These are phyloP conservation scores for Creontiades dilutus DNA, from an alignment of 2,888 invertebrate species.

Conservation along the genomic window DNA sequence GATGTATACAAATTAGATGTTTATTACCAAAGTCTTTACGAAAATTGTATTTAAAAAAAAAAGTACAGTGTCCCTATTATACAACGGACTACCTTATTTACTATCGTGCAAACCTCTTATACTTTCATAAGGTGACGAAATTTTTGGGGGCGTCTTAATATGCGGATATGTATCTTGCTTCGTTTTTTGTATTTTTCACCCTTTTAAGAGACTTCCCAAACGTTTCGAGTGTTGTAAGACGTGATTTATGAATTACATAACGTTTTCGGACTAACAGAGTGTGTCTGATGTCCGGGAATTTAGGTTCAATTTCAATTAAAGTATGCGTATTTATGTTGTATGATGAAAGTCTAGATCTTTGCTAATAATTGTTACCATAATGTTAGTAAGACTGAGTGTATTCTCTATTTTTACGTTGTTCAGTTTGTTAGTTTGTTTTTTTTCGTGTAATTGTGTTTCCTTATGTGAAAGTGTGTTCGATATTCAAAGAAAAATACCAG, in stretches of 20 bases:
- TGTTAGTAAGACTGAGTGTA: conserved; percentile 1
- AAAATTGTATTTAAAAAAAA: too few relatives aligned
- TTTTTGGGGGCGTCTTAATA: background rate
- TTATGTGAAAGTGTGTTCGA: background rate
- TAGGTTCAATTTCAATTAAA: background rate
- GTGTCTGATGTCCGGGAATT: background rate
- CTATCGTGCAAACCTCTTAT: background rate
- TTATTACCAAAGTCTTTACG: background rate
- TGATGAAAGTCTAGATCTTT: background rate
- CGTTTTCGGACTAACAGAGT: background rate
- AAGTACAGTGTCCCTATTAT: background rate
- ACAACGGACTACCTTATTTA: background rate
- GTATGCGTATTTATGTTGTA: background rate
- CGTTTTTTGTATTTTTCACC: background rate
- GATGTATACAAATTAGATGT: background rate
- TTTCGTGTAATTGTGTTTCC: background rate
- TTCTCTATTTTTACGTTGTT: background rate
- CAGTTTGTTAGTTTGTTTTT: background rate
- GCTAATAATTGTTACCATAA: background rate
- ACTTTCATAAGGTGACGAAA: background rate
- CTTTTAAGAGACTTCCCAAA: background rate
- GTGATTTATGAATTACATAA: background rate
- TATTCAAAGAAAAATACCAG: too few relatives aligned
- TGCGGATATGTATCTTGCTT: background rate
- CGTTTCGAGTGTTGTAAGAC: background rate